Evolutionary conservation across 2,888 invertebrate species (phyloP).

Genomic region (Leucania comma): DNA sequence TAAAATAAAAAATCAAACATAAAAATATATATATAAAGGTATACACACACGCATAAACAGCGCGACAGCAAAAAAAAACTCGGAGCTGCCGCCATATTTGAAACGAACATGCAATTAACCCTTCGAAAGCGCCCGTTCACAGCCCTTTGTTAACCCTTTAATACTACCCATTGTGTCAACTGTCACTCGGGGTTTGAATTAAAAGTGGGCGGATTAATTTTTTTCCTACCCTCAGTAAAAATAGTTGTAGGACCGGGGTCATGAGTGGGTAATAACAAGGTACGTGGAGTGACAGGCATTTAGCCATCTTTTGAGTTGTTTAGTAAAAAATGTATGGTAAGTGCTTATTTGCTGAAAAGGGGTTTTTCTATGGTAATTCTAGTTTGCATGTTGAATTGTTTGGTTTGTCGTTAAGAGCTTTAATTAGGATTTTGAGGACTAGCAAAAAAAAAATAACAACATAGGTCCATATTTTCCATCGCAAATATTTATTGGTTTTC

Average conservation of each 20-base stretch:
- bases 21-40: slow-evolving; percentile 9
- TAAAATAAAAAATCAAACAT: neutral
- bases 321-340: slow-evolving; percentile 35
- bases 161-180: slow-evolving; percentile 87
- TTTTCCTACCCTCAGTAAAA: slow-evolving; percentile 74
- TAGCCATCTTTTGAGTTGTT: slow-evolving; percentile 74
- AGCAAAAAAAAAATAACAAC: neutral
- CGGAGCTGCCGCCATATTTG: slow-evolving; percentile 75
- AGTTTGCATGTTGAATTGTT: slow-evolving; percentile 47
- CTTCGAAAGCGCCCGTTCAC: slow-evolving; percentile 83
- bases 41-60: slow-evolving; percentile 28
- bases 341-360: slow-evolving; percentile 49
- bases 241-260: slow-evolving; percentile 75
- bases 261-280: slow-evolving; percentile 85
- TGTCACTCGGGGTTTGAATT: slow-evolving; percentile 86
- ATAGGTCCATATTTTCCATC: neutral
- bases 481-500: neutral
- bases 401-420: slow-evolving; percentile 15
- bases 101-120: slow-evolving; percentile 86
- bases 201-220: slow-evolving; percentile 86
- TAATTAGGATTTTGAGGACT: slow-evolving; percentile 20
- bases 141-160: slow-evolving; percentile 87
- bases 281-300: slow-evolving; percentile 82
- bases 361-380: slow-evolving; percentile 37
- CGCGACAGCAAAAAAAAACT: slow-evolving; percentile 58